These are phyloP conservation scores for Melieria omissa DNA, from an alignment of 2,888 invertebrate genomes.

Conservation along the genomic window DNA sequence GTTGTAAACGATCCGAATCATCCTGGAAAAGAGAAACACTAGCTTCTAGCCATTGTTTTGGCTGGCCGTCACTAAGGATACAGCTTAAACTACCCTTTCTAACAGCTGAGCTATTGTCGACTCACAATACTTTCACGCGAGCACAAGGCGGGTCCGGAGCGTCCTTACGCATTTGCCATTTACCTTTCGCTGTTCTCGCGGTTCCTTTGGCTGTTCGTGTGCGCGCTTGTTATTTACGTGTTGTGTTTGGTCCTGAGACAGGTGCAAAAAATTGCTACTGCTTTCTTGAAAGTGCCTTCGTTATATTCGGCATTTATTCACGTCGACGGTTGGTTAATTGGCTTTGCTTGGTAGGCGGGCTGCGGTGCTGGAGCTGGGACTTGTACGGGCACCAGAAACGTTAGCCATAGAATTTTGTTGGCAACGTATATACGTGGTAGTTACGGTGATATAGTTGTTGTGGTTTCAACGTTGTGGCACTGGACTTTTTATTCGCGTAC, in stretches of 20 bases:
- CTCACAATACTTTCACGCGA: too few relatives aligned
- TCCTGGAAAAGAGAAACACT: too few relatives aligned
- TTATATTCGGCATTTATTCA: slow-evolving; percentile 19
- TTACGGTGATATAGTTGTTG: slow-evolving; percentile 58
- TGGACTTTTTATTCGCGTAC: background rate
- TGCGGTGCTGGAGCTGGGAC: too few relatives aligned
- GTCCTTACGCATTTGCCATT: slow-evolving; percentile 33
- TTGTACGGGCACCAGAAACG: background rate
- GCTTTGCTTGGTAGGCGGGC: background rate
- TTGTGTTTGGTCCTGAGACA: slow-evolving; percentile 12
- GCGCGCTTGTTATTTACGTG: background rate
- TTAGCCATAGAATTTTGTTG: slow-evolving; percentile 33
- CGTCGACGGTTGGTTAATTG: slow-evolving; percentile 18
- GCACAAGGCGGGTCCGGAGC: background rate
- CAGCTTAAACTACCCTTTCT: too few relatives aligned
- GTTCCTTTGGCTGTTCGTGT: background rate
- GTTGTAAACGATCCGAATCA: too few relatives aligned
- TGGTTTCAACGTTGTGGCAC: slow-evolving; percentile 41
- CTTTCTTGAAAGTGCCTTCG: background rate
- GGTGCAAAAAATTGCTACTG: slow-evolving; percentile 17
- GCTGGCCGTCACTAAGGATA: too few relatives aligned
- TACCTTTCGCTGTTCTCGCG: slow-evolving; percentile 30
- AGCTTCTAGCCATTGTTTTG: too few relatives aligned
- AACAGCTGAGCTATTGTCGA: too few relatives aligned
- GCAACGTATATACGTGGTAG: slow-evolving; percentile 50